Conservation (phyloP, 1,140 invertebrate species). For the Drosophila jambulina region DNA sequence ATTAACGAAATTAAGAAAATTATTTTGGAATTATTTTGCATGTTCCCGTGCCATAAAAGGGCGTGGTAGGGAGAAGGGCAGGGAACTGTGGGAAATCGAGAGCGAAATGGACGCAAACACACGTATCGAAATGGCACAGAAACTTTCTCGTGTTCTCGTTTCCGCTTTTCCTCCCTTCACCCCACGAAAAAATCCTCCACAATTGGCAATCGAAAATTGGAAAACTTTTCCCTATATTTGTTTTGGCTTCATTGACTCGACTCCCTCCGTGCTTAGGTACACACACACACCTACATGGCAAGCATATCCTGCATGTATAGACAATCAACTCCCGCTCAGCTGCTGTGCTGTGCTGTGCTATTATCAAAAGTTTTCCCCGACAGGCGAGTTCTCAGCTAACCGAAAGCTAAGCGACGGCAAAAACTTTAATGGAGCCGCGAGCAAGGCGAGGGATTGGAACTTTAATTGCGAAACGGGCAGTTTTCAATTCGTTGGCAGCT, state of each 20-base stretch:
- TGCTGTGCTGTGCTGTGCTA: constrained; percentile 60
- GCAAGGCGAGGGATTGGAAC: constrained; percentile 35
- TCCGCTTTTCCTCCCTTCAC: no score
- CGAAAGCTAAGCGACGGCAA: constrained; percentile 48
- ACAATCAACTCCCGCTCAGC: constrained; percentile 49
- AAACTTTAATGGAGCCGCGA: constrained; percentile 49
- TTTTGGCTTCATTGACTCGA: constrained; percentile 82
- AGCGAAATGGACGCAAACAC: constrained; percentile 29
- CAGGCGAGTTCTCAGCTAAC: constrained; percentile 49
- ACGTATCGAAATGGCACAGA: constrained; percentile 69
- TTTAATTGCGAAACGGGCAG: constrained; percentile 71
- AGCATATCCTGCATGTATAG: constrained; percentile 17
- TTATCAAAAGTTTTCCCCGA: constrained; percentile 74
- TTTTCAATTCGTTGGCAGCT: constrained; percentile 64
- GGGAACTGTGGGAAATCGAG: constrained; percentile 4
- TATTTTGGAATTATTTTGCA: constrained; percentile 43
- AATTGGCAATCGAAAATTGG: constrained; percentile 84
- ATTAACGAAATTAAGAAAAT: constrained; percentile 37
- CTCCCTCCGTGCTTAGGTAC: constrained; percentile 39
- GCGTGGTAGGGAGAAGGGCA: background rate
- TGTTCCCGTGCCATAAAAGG: constrained; percentile 16
- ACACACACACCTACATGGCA: background rate
- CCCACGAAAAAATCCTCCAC: constrained; percentile 71
- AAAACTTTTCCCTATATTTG: constrained; percentile 83
- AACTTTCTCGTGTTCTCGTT: constrained; percentile 67